These are phyloP conservation scores for Petromus typicus DNA, from an alignment of 2,113 vertebrate species.

Conservation along the genomic window DNA sequence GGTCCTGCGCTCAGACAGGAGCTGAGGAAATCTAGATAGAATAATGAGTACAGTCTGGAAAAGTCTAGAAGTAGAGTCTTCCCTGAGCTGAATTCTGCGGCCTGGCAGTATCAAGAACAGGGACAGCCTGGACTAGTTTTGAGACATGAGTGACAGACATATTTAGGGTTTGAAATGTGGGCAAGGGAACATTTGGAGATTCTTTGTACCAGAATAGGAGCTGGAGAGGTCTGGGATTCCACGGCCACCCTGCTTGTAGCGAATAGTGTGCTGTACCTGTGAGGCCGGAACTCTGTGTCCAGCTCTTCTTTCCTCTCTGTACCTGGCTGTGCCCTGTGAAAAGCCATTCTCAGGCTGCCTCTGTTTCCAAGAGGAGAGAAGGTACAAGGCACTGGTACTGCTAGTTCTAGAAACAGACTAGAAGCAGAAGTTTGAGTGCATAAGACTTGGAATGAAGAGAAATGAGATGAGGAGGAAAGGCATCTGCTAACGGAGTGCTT, in stretches of 20 bases:
- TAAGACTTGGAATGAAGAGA: background rate
- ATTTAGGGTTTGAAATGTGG: background rate
- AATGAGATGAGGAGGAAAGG: background rate
- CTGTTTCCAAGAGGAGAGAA: background rate
- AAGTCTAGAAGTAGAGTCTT: background rate
- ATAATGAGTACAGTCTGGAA: background rate
- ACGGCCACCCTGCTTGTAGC: fast-evolving
- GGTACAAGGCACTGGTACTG: background rate
- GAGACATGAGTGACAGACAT: background rate
- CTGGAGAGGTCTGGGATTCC: background rate
- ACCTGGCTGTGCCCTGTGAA: background rate
- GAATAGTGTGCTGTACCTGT: fast-evolving
- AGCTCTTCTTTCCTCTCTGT: background rate
- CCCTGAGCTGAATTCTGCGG: background rate
- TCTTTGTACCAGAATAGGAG: background rate
- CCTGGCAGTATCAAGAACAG: background rate
- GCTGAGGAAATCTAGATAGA: background rate
- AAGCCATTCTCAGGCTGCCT: background rate
- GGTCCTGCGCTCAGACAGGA: background rate
- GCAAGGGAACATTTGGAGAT: background rate
- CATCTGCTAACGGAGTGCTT: background rate
- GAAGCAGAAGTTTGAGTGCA: background rate
- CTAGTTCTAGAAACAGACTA: background rate
- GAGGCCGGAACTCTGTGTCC: background rate
- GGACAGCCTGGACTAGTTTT: background rate